phyloP scores from a whole-genome alignment of 2,888 invertebrate genomes.

The Trachelus stipa region DNA sequence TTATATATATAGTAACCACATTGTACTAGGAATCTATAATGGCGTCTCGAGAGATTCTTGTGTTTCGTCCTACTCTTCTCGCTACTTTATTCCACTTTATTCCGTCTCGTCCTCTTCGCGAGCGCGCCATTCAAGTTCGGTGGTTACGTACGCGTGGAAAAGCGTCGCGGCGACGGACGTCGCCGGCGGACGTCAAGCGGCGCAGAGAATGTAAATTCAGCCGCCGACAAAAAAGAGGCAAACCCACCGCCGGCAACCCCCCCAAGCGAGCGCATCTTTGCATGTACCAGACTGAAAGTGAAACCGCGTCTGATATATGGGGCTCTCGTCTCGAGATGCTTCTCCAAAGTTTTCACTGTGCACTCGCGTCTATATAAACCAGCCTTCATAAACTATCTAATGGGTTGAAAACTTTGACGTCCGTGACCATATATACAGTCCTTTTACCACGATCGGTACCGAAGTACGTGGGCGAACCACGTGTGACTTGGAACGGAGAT shows the following conservation, averaged over 20 bases:
- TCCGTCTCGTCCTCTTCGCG: background rate
- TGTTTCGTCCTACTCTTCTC: background rate
- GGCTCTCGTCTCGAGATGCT: background rate
- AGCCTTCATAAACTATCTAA: background rate
- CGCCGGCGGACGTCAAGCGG: conserved; percentile 23
- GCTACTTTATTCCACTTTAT: background rate
- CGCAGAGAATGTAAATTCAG: conserved; percentile 23
- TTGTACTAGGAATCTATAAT: background rate
- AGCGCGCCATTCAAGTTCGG: background rate
- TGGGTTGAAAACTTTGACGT: background rate
- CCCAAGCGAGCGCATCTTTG: conserved; percentile 6
- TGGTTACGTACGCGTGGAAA: conserved; percentile 1
- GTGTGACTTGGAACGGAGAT: background rate
- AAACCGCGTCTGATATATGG: conserved; percentile 9
- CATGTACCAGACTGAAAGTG: conserved; percentile 10
- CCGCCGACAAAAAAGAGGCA: conserved; percentile 13
- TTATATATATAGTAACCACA: background rate
- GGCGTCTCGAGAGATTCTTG: background rate
- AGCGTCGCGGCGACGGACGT: conserved; percentile 12
- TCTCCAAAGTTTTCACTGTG: background rate
- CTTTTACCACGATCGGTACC: background rate
- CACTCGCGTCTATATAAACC: background rate
- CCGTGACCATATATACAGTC: background rate
- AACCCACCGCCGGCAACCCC: conserved; percentile 18
- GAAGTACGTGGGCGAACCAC: background rate